Evolutionary conservation across 1,140 invertebrate species (phyloP), one percentile per base, ranked within the genome.

Genomic region (Tetragnatha versicolor): DNA sequence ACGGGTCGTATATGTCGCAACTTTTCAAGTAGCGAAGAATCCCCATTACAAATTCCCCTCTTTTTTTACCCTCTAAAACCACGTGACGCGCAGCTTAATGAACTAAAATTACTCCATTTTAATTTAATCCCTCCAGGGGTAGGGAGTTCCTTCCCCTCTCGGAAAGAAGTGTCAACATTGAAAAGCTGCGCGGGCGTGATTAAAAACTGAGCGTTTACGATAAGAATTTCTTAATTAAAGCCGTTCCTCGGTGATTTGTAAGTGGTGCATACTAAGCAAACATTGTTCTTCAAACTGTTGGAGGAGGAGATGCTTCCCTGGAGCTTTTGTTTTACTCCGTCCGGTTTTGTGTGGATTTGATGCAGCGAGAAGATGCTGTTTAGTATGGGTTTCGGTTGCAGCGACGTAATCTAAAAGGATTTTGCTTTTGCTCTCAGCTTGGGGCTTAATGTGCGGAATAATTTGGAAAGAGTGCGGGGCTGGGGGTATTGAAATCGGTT

Each of bases 171-270:
- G 61, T 65, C 61, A 65, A 65, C 61, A 65, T 25, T 42, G 61
- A 42, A 65, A 65, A 65, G 61, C 17, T 42, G 61, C 61, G 35
- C 39, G 14, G 20, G 42, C 35, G 37, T 25, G 61, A 65, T 65
- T 65, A 65, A 65, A 65, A 65, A 65, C 61, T 65, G 61, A 65
- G 61, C 29, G 35, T 42, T 65, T 65, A 65, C 61, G 61, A 65
- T 65, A 65, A 65, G 61, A 65, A 65, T 65, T 65, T 65, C 61
- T 65, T 65, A 65, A 65, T 65, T 65, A 65, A 65, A 65, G 35
- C 42, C 37, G 35, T 45, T 42, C 25, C 12, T 25, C 39, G 22
- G 42, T 17, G 27, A 31, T 42, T 65, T 65, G 22, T 17, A 35
- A 10, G 35, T 5, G 10, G 6, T 29, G 61, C 20, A 65, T 65